Conservation (phyloP, 1,140 invertebrate species). For the Eubasilissa regina region DNA sequence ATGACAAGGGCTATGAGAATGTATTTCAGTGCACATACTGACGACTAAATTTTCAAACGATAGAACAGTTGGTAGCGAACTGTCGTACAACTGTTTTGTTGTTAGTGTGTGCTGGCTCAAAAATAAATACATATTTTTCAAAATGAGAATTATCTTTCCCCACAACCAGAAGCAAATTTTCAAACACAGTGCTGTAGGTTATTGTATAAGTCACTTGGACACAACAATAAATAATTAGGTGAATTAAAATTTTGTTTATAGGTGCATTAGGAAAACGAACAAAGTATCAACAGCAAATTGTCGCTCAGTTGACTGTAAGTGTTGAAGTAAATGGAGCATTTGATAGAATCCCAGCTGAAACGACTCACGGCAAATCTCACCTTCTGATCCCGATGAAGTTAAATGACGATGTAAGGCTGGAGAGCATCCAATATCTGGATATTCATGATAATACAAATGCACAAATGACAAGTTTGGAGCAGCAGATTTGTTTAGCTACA, state of each 20-base stretch:
- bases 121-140: too few relatives aligned
- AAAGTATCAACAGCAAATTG: constrained; percentile 85
- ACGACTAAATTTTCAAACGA: too few relatives aligned
- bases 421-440: constrained; percentile 83
- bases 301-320: constrained; percentile 86
- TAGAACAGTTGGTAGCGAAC: too few relatives aligned
- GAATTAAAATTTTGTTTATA: constrained; percentile 61
- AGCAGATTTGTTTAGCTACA: constrained; percentile 82
- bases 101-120: too few relatives aligned
- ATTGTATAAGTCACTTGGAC: too few relatives aligned
- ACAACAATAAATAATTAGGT: too few relatives aligned
- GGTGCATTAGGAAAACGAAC: constrained; percentile 91
- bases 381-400: constrained; percentile 79
- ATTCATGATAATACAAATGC: constrained; percentile 70
- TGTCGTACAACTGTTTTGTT: too few relatives aligned
- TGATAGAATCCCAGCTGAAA: constrained; percentile 66
- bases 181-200: too few relatives aligned
- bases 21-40: too few relatives aligned
- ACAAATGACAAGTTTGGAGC: constrained; percentile 81
- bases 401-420: constrained; percentile 88
- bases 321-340: constrained; percentile 71
- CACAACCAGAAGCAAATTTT: too few relatives aligned
- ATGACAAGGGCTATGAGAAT: too few relatives aligned
- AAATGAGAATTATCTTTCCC: too few relatives aligned
- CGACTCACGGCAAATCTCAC: constrained; percentile 67